Evolutionary conservation across 1,140 invertebrate genomes (phyloP).

Genomic region (Arctopsyche grandis): DNA sequence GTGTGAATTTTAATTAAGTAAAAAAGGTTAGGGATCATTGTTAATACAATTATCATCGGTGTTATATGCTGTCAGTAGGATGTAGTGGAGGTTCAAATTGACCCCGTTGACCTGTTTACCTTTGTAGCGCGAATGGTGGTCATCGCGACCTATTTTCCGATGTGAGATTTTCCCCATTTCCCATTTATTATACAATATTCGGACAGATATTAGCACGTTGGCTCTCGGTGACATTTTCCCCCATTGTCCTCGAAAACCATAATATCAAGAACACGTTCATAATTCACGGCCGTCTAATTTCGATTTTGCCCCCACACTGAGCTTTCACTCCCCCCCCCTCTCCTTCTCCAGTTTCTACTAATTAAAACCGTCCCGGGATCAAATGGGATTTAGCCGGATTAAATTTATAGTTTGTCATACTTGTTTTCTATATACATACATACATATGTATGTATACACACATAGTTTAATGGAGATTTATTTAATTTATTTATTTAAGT

Average conservation of each 20-base stretch:
- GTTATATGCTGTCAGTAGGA: too few species aligned
- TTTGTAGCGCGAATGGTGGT: background rate
- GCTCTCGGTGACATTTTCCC: background rate
- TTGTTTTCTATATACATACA: background rate
- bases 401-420: background rate
- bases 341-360: background rate
- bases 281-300: slow-evolving; percentile 7
- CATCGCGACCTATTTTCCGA: slow-evolving; percentile 18
- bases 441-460: too few species aligned
- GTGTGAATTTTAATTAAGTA: too few species aligned
- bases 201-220: slow-evolving; percentile 5
- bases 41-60: too few species aligned
- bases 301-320: background rate
- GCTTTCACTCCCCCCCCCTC: too few species aligned
- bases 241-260: background rate
- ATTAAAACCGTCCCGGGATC: background rate
- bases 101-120: slow-evolving; percentile 29
- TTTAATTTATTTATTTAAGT: too few species aligned
- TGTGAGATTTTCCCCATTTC: background rate
- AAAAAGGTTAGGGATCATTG: too few species aligned
- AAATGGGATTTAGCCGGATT: background rate
- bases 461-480: background rate
- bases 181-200: slow-evolving; percentile 4
- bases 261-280: background rate
- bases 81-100: slow-evolving; percentile 3